Base-by-base conservation (phyloP, 2,113 vertebrate genomes). In the Numida meleagris region DNA sequence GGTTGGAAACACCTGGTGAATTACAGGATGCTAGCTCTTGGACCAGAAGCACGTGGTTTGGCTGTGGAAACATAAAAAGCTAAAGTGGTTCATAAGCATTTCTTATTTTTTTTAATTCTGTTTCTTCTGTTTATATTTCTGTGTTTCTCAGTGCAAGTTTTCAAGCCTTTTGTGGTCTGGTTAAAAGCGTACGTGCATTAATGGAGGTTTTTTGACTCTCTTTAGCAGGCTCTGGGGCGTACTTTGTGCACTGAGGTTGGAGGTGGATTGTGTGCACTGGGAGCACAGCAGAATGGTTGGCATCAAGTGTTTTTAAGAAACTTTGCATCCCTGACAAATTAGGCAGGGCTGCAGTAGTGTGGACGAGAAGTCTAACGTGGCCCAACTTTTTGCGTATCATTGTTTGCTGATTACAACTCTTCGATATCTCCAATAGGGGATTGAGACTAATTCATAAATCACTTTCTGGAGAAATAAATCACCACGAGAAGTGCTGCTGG, bases 361-460 rank as follows among this genome's bases (percentile, higher is more conserved):
- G 4, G 9, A 2, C 0, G 1, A 48, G 17, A 2, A 4, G 16
- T 31, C 4, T 18, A 24, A 20, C 11, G 34, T 46, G 11, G 7
- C 15, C 17, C 12, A 57, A 4, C 8, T 17, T 86, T 14, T 33
- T 57, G 16, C 10, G 21, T 24, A 25, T 63, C 31, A 9, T 4
- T 57, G 78, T 85, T 42, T 88, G 4, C 70, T 77, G 3, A 38
- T 71, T 18, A 33, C 45, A 29, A 38, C 10, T 71, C 8, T 18
- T 81, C 19, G 7, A 0, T 45, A 19, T n/a, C 36, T 78, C 45
- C 70, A 23, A 42, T 67, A 59, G 8, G 38, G 82, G 61, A 83
- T 55, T 36, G 2, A 33, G 33, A 63, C 38, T 19, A 66, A 76
- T 5, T 51, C 55, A 6, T 86, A 73, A 73, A 86, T 53, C 8